These are phyloP conservation scores for Helostoma temminkii DNA, from an alignment of 2,797 vertebrate species.

Conservation along the genomic window DNA sequence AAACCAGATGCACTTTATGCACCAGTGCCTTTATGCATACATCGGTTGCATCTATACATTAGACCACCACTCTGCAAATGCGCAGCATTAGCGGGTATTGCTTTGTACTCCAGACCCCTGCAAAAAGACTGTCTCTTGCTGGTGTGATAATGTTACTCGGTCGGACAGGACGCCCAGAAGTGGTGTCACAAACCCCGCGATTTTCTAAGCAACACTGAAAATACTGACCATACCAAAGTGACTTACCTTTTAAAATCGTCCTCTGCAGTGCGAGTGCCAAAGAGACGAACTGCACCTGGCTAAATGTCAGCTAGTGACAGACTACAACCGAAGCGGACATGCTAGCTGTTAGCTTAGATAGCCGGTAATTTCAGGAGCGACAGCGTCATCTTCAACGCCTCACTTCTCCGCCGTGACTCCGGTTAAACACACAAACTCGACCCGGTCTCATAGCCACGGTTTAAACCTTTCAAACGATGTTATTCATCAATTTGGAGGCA, in stretches of 20 bases:
- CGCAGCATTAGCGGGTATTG: constrained; percentile 52
- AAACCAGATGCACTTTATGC: constrained; percentile 52
- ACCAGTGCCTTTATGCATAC: constrained; percentile 44
- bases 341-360: constrained; percentile 80
- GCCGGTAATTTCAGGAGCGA: constrained; percentile 82
- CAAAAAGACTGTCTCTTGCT: constrained; percentile 60
- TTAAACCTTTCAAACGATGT: constrained; percentile 59
- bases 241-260: constrained; percentile 74
- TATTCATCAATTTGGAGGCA: constrained; percentile 31
- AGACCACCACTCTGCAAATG: constrained; percentile 44
- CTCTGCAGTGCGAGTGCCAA: constrained; percentile 58
- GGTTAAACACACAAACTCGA: constrained; percentile 50
- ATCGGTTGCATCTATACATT: constrained; percentile 47
- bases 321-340: constrained; percentile 80
- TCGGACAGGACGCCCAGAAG: constrained; percentile 68
- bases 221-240: constrained; percentile 23
- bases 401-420: constrained; percentile 63
- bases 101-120: constrained; percentile 71
- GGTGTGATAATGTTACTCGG: constrained; percentile 71
- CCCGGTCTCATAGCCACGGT: constrained; percentile 61
- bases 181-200: constrained; percentile 31
- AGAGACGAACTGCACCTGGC: constrained; percentile 62
- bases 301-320: constrained; percentile 78
- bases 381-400: constrained; percentile 82
- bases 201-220: constrained; percentile 30